Evolutionary conservation across 2,797 vertebrate genomes (phyloP).

Genomic region (Rhadinocentrus ornatus): DNA sequence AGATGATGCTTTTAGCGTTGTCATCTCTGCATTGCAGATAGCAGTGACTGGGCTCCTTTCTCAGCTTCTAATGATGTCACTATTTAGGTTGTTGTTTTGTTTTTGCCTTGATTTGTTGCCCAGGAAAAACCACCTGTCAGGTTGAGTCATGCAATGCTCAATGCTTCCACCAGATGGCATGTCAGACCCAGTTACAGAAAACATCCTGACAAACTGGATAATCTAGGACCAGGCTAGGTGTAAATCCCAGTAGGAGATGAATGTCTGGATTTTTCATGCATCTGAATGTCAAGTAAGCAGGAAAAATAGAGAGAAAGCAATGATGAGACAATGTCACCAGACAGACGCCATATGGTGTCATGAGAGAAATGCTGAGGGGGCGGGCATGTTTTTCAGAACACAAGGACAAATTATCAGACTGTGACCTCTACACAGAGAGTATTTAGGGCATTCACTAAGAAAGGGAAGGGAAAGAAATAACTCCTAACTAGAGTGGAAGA

Average conservation of each 20-base stretch:
- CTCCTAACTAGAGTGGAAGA: background rate
- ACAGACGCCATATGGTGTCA: conserved; percentile 22
- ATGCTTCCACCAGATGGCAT: conserved; percentile 61
- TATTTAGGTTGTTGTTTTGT: background rate
- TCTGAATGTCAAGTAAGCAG: conserved; percentile 2
- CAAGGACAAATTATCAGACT: conserved; percentile 49
- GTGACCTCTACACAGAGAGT: conserved; percentile 17
- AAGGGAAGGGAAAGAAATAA: background rate
- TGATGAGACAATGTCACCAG: conserved; percentile 10
- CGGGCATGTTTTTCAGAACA: conserved; percentile 16
- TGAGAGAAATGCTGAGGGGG: conserved; percentile 7
- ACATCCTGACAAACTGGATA: background rate
- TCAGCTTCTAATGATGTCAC: background rate
- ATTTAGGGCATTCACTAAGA: conserved; percentile 7
- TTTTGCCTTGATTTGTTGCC: background rate
- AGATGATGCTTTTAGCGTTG: background rate
- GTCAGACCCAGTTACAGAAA: conserved; percentile 7
- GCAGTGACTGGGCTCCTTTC: background rate
- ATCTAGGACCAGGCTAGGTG: background rate
- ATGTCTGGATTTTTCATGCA: conserved; percentile 20
- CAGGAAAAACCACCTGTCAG: background rate
- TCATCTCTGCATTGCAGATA: background rate
- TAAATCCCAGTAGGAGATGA: conserved; percentile 16
- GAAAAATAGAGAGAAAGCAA: background rate
- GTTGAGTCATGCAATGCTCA: conserved; percentile 13